These are phyloP conservation scores for Zosterops hypoxanthus DNA, from an alignment of 2,113 vertebrate species.

Conservation along the genomic window DNA sequence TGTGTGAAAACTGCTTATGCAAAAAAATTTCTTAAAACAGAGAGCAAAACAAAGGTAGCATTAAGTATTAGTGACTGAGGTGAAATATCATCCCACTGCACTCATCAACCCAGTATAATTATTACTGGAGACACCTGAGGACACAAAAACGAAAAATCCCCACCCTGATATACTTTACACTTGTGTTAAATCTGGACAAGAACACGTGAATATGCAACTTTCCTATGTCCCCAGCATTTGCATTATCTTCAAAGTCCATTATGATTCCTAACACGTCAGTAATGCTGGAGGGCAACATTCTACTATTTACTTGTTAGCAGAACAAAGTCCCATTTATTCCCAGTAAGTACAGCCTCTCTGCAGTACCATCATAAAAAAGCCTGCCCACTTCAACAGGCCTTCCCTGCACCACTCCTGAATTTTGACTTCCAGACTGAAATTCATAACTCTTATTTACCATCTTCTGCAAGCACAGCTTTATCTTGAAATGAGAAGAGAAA, in stretches of 20 bases:
- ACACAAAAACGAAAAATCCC: not conserved
- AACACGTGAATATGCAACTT: not conserved
- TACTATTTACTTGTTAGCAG: not conserved
- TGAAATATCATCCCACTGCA: not conserved
- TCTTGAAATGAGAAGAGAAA: not conserved
- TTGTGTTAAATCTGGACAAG: not conserved
- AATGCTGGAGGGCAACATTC: not conserved
- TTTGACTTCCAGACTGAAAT: not conserved
- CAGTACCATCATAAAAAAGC: not conserved
- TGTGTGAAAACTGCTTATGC: not conserved
- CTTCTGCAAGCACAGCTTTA: not conserved
- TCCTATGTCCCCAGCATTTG: not conserved
- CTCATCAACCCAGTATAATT: not conserved
- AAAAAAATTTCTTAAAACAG: not conserved
- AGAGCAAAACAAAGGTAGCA: not conserved
- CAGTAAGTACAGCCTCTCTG: not conserved
- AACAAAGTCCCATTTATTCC: not conserved
- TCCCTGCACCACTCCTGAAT: not conserved
- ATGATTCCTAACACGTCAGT: not conserved
- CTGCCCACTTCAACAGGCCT: not conserved
- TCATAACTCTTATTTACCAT: not conserved
- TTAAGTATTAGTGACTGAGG: not conserved
- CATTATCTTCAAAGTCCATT: not conserved
- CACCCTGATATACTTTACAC: not conserved
- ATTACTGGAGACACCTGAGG: not conserved